phyloP scores from a whole-genome alignment of 2,888 invertebrate genomes.

The Fissipunctia ypsillon region DNA sequence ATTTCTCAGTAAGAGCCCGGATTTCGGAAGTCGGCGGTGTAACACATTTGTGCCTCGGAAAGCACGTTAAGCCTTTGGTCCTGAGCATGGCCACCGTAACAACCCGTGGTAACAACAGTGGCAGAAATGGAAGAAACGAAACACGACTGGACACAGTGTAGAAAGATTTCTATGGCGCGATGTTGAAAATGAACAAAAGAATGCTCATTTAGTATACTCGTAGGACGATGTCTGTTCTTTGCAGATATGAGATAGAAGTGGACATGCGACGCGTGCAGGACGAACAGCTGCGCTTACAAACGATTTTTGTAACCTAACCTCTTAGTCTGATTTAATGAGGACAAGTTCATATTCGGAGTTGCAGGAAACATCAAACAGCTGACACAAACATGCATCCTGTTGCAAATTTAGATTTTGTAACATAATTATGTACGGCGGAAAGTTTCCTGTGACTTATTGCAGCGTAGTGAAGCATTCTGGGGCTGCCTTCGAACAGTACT shows the following conservation, averaged over 20 bases:
- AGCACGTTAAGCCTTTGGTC: neutral
- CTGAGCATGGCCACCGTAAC: neutral
- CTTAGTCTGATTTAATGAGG: neutral
- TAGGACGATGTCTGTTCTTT: neutral
- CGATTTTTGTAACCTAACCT: neutral
- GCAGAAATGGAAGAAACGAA: neutral
- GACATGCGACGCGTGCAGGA: neutral
- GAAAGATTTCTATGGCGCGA: neutral
- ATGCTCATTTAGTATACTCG: neutral
- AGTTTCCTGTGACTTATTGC: neutral
- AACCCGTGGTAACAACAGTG: no score
- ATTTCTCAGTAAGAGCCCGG: neutral
- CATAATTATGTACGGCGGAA: neutral
- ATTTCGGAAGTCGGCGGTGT: neutral
- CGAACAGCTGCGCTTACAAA: no score
- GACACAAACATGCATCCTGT: no score
- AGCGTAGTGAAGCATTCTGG: neutral
- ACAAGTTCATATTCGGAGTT: neutral
- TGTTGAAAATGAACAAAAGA: neutral
- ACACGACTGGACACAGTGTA: neutral
- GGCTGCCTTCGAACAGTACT: neutral
- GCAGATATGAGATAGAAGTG: neutral
- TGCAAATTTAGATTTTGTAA: neutral
- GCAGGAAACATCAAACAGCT: slow-evolving; percentile 1
- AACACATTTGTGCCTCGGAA: neutral